phyloP scores from a whole-genome alignment of 2,113 vertebrate species.

The Atractosteus spatula region DNA sequence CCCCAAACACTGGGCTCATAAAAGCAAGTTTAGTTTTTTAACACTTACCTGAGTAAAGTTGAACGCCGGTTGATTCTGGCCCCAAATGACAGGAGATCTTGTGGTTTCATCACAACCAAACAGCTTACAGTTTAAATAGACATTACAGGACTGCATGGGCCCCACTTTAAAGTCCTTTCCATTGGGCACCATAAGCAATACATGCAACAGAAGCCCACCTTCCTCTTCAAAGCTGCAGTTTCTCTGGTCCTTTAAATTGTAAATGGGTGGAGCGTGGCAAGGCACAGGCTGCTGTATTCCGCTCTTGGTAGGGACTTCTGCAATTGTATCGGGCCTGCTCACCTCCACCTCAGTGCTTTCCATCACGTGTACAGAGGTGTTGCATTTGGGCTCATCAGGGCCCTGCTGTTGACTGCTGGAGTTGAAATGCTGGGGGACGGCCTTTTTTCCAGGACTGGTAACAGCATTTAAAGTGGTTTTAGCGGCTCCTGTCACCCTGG shows the following conservation, averaged over 20 bases:
- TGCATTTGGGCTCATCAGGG: not conserved
- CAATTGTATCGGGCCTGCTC: slow-evolving; percentile 18
- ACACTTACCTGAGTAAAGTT: slow-evolving; percentile 80
- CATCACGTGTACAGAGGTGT: slow-evolving; percentile 3
- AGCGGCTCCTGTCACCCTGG: slow-evolving; percentile 18
- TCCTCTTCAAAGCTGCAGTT: slow-evolving; percentile 41
- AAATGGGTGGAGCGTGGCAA: not conserved
- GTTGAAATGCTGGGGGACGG: slow-evolving; percentile 15
- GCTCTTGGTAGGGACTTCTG: slow-evolving; percentile 1
- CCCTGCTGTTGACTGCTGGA: not conserved
- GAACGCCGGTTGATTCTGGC: slow-evolving; percentile 74
- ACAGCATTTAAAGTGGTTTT: not conserved
- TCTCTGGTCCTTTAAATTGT: not conserved
- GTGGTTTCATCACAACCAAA: slow-evolving; percentile 78
- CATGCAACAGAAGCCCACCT: slow-evolving; percentile 67
- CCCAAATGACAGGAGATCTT: slow-evolving; percentile 78
- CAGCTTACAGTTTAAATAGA: slow-evolving; percentile 89
- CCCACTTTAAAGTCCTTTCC: slow-evolving; percentile 75
- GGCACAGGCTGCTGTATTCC: not conserved
- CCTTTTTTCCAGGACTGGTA: slow-evolving; percentile 33
- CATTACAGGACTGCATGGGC: slow-evolving; percentile 58
- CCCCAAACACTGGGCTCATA: too few species aligned
- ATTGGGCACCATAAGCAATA: slow-evolving; percentile 84
- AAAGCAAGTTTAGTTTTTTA: not conserved
- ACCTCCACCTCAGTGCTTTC: slow-evolving; percentile 18